These are phyloP conservation scores for Peromyscus eremicus DNA, from an alignment of 2,797 vertebrate genomes.

Conservation along the genomic window DNA sequence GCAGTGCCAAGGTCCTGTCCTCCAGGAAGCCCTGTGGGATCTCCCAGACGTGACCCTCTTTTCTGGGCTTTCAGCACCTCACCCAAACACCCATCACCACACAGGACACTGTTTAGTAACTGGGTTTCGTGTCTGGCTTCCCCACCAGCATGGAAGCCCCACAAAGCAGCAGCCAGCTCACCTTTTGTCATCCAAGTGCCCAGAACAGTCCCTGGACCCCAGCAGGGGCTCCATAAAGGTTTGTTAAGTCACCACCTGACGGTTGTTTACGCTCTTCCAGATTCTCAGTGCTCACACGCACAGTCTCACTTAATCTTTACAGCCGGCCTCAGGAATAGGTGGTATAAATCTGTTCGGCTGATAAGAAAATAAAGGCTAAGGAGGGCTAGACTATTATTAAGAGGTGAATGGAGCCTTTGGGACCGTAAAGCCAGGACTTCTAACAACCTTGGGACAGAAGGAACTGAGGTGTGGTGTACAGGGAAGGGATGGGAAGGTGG, in stretches of 20 bases:
- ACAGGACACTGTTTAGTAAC: constrained; percentile 70
- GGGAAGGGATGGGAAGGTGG: constrained; percentile 55
- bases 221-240: constrained; percentile 81
- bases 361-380: constrained; percentile 61
- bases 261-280: constrained; percentile 69
- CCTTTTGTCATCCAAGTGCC: constrained; percentile 83
- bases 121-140: constrained; percentile 84
- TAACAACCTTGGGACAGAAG: not conserved
- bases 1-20: constrained; percentile 7
- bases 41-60: not conserved
- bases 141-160: constrained; percentile 81
- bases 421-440: constrained; percentile 11
- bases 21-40: constrained; percentile 64
- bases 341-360: constrained; percentile 11
- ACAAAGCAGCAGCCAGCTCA: constrained; percentile 81
- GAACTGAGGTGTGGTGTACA: constrained; percentile 24
- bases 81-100: constrained; percentile 52
- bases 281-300: constrained; percentile 66
- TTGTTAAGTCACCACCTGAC: constrained; percentile 79
- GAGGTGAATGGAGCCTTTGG: constrained; percentile 16
- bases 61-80: constrained; percentile 50
- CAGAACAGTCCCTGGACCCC: constrained; percentile 81
- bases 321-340: constrained; percentile 16
- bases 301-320: constrained; percentile 14
- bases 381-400: constrained; percentile 37